Percentiles rank a stretch among this genome's conserved stretches.
phyloP scores from a whole-genome alignment of 2,888 invertebrate species.

The Pyrgus malvae region DNA sequence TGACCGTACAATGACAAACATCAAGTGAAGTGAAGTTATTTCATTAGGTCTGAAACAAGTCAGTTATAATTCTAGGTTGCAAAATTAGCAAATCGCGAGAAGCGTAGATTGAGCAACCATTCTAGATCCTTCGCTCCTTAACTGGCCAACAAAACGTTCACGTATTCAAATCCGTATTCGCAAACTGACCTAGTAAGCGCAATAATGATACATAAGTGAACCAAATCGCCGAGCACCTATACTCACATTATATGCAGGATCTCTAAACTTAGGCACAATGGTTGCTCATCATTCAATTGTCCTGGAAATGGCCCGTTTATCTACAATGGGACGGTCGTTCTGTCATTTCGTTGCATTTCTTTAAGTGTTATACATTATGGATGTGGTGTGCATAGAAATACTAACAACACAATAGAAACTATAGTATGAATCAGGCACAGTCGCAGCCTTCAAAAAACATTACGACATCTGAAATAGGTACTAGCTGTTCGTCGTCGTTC shows the following conservation, averaged over 20 bases:
- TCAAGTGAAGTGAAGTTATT: no score
- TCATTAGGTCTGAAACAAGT: no score
- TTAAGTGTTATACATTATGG: constrained; percentile 74
- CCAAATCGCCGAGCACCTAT: constrained; percentile 64
- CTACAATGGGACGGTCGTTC: constrained; percentile 60
- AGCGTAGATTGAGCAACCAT: neutral
- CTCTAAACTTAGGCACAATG: constrained; percentile 81
- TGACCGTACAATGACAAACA: no score
- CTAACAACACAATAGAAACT: no score
- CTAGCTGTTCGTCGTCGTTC: no score
- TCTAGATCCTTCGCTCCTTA: constrained; percentile 19
- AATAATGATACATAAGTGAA: constrained; percentile 69
- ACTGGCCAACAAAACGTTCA: constrained; percentile 19
- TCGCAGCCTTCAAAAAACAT: no score
- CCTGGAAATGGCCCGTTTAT: constrained; percentile 72
- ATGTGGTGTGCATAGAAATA: constrained; percentile 38
- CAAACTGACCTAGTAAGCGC: constrained; percentile 65
- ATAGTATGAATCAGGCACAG: no score
- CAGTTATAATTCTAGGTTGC: no score
- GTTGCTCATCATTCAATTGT: constrained; percentile 78
- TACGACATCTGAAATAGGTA: no score
- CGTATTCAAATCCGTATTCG: constrained; percentile 25
- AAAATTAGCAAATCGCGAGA: no score
- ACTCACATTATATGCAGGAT: constrained; percentile 72
- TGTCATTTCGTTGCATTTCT: constrained; percentile 73